phyloP scores from a whole-genome alignment of 2,113 vertebrate genomes.

The Pyrgilauda ruficollis region DNA sequence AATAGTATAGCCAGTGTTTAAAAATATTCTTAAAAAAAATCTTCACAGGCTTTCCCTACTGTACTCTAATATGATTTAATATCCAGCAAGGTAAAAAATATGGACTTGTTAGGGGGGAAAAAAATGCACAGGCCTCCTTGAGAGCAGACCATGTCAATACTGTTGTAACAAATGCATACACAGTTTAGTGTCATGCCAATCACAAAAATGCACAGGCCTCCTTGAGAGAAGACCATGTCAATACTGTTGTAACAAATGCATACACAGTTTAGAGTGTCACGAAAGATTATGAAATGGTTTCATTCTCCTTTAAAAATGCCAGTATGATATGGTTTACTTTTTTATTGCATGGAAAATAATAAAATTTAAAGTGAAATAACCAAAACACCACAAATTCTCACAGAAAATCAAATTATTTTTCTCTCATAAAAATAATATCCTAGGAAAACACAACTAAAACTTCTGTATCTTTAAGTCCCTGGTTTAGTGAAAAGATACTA shows the following conservation, averaged over 20 bases:
- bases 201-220: not conserved
- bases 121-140: not conserved
- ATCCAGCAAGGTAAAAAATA: rapidly evolving
- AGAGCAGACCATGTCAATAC: not conserved
- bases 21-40: not conserved
- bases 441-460: not conserved
- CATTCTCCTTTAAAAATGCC: not conserved
- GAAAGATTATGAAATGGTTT: not conserved
- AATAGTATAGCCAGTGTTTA: not conserved
- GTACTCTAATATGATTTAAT: not conserved
- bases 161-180: not conserved
- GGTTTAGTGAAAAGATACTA: not conserved
- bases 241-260: not conserved
- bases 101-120: not conserved
- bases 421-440: not conserved
- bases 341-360: not conserved
- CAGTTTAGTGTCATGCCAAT: not conserved
- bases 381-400: not conserved
- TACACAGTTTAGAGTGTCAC: not conserved
- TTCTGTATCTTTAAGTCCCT: not conserved
- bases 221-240: not conserved
- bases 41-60: not conserved
- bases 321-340: not conserved
- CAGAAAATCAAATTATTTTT: not conserved
- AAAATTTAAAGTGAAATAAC: not conserved